These are phyloP conservation scores for Paramacrobiotus metropolitanus DNA, from an alignment of 1,140 invertebrate genomes.

Conservation along the genomic window DNA sequence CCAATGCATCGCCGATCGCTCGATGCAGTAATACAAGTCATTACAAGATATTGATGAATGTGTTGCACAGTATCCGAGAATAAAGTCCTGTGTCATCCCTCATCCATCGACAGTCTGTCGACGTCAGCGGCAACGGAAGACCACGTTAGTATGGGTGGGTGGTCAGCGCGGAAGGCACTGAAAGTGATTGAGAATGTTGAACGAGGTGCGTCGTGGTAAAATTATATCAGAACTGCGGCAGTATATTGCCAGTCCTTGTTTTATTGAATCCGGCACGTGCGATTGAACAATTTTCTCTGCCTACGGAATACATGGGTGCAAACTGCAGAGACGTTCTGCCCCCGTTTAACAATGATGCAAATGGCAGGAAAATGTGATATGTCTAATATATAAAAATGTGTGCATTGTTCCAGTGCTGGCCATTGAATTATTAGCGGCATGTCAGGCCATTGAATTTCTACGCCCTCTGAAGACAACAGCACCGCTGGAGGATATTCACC, in stretches of 20 bases:
- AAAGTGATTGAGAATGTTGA: slow-evolving; percentile 38
- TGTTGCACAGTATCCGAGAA: slow-evolving; percentile 36
- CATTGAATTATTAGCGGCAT: slow-evolving; percentile 42
- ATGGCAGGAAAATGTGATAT: too few species aligned
- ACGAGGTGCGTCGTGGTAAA: slow-evolving; percentile 17
- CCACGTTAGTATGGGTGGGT: slow-evolving; percentile 51
- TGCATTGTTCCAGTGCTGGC: slow-evolving; percentile 36
- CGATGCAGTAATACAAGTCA: not conserved
- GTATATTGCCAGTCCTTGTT: too few species aligned
- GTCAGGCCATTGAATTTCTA: slow-evolving; percentile 48
- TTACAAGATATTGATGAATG: not conserved
- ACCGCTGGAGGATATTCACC: slow-evolving; percentile 41
- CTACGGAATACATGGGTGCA: too few species aligned
- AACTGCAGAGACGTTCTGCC: too few species aligned
- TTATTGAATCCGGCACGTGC: too few species aligned
- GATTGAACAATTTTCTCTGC: too few species aligned
- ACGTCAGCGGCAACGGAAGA: slow-evolving; percentile 51
- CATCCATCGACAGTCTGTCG: slow-evolving; percentile 42
- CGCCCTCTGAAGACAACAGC: slow-evolving; percentile 40
- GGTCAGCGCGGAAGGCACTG: slow-evolving; percentile 39
- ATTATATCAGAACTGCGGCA: not conserved
- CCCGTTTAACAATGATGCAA: too few species aligned
- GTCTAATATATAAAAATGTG: too few species aligned
- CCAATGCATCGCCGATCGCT: too few species aligned
- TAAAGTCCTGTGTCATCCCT: slow-evolving; percentile 46